A percentile compares a stretch with the other conserved stretches of the same genome.
phyloP scores from a whole-genome alignment of 2,888 invertebrate species.

The Trachelus troglodyta region DNA sequence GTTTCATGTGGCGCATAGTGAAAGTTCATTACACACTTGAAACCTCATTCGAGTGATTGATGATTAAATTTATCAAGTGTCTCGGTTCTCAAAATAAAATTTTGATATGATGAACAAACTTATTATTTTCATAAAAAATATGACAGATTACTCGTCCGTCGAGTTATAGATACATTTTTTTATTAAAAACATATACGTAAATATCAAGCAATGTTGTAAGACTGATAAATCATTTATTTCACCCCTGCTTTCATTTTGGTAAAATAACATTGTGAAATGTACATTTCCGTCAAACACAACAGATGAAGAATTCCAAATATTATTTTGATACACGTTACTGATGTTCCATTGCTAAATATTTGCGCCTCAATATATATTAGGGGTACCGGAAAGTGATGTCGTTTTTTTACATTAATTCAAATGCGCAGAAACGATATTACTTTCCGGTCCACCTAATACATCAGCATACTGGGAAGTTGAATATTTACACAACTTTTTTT shows the following conservation, averaged over 20 bases:
- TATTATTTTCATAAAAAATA: not conserved
- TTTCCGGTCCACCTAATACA: no score
- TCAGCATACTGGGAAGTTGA: not conserved
- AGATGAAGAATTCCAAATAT: not conserved
- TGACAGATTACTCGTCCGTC: not conserved
- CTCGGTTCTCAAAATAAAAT: no score
- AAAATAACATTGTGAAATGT: not conserved
- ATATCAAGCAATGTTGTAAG: not conserved
- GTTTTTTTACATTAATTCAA: no score
- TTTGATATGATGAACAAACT: no score
- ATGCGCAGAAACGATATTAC: no score
- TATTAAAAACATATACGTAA: not conserved
- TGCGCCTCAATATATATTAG: not conserved
- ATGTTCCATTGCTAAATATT: not conserved
- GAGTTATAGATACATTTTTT: not conserved
- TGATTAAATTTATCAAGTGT: not conserved
- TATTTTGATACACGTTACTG: not conserved
- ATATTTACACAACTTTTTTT: not conserved
- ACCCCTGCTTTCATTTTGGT: not conserved
- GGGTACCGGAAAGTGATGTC: no score
- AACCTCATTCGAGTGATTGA: not conserved
- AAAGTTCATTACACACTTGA: not conserved
- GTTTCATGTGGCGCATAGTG: not conserved
- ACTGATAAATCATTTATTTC: not conserved
- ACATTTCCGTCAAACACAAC: not conserved